Base-by-base conservation (phyloP, 1,140 invertebrate species). In the Zelostemma sp. region DNA sequence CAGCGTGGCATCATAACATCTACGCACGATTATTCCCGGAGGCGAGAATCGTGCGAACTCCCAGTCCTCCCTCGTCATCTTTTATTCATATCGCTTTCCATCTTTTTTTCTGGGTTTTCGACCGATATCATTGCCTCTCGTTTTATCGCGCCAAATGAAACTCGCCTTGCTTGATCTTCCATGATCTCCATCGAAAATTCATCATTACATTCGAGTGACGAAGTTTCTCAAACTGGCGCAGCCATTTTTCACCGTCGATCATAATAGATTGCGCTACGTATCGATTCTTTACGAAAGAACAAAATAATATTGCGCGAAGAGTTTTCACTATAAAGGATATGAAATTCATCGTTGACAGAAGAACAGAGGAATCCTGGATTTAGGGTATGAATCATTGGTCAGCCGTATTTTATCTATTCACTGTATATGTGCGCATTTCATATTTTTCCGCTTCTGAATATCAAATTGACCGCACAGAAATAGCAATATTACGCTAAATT, bases 401-500 rank as follows among this genome's bases (percentile, higher is more conserved):
- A 50, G 65, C 35, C 59, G 25, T 60, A 68, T 67, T 68, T 68
- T 67, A 58, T 63, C 49, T 16, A 40, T 15, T 19, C 15, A 31
- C 8, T 18, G 31, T 31, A 28, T 17, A 9, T 45, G 47, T n/a
- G 33, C 63, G 25, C 40, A 65, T 53, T 65, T 65, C 47, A 43
- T 53, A 43, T 51, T 47, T 55, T 16, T 35, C 12, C 43, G 38
- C 43, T 71, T 76, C 49, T 68, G 78, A 78, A 81, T 81, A 76
- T 73, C 63, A 74, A 67, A 73, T 68, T 46, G 58, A 60, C 66
- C 73, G 81, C 82, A 85, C 76, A 82, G 75, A 74, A 85, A 84
- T 83, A 66, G 79, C 40, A 17, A 73, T 79, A 84, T 85, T 84
- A 85, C 78, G 83, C 74, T 83, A 85, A 85, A 78, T 74, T 55